Conservation (phyloP, 2,113 vertebrate species). For the Upupa epops region DNA sequence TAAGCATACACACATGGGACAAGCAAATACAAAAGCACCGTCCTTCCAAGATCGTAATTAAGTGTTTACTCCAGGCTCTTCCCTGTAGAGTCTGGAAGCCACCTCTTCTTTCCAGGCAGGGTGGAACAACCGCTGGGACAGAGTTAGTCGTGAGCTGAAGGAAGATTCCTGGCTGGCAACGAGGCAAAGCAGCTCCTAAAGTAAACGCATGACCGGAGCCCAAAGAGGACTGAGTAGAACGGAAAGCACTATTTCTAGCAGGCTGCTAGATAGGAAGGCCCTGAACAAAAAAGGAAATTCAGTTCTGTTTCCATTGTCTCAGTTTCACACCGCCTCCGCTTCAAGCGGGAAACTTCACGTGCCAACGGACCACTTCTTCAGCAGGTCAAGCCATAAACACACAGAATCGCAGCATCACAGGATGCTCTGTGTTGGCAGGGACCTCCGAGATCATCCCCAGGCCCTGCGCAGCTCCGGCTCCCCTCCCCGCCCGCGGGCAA, state of each 20-base stretch:
- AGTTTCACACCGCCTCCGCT: not conserved
- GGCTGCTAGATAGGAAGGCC: not conserved
- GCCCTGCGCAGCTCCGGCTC: not conserved
- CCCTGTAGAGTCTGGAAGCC: not conserved
- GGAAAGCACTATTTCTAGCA: not conserved
- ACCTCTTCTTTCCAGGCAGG: not conserved
- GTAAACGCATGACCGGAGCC: not conserved
- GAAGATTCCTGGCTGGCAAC: not conserved
- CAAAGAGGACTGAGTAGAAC: not conserved
- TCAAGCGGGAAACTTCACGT: not conserved
- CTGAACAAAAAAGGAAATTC: constrained; percentile 12
- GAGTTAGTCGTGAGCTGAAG: not conserved
- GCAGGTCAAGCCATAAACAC: not conserved
- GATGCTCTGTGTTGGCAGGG: no score
- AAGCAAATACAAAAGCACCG: not conserved
- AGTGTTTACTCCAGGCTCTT: not conserved
- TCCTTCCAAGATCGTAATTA: not conserved
- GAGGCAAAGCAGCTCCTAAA: not conserved
- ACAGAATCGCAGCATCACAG: no score
- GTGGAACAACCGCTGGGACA: not conserved
- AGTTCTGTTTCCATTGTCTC: constrained; percentile 10
- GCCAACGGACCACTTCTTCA: not conserved
- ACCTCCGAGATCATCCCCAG: not conserved
- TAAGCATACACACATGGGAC: not conserved
- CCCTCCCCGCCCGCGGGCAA: not conserved